These are phyloP conservation scores for Myrmophylax atrothorax DNA, from an alignment of 2,113 vertebrate genomes.

Conservation along the genomic window DNA sequence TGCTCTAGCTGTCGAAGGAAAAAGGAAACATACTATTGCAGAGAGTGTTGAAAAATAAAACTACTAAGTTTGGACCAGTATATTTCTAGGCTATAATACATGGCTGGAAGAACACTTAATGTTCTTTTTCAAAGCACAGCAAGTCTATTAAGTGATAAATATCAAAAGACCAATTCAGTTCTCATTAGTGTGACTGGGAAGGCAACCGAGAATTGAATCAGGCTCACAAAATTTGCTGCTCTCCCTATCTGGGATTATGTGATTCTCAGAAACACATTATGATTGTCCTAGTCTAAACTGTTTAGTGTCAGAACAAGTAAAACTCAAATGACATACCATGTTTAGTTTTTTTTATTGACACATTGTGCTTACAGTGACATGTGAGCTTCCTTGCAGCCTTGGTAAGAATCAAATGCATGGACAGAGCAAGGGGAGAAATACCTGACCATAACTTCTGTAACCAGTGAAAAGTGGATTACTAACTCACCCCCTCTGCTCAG, in stretches of 20 bases:
- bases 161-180: neutral
- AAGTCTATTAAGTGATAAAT: constrained; percentile 3
- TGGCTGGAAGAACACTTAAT: neutral
- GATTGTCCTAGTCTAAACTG: neutral
- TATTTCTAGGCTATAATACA: neutral
- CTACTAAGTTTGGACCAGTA: neutral
- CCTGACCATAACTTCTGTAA: neutral
- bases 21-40: neutral
- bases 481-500: no score
- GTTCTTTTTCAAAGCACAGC: neutral
- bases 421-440: no score
- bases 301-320: neutral
- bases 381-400: neutral
- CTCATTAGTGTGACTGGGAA: neutral
- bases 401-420: neutral
- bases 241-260: neutral
- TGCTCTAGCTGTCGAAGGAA: neutral
- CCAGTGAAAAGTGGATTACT: neutral
- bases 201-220: neutral
- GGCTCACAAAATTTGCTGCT: neutral
- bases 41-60: constrained; percentile 9
- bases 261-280: neutral
- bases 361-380: neutral
- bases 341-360: neutral
- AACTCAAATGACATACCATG: neutral